Base-by-base conservation (phyloP, 2,797 vertebrate species). In the Crax fasciolata region DNA sequence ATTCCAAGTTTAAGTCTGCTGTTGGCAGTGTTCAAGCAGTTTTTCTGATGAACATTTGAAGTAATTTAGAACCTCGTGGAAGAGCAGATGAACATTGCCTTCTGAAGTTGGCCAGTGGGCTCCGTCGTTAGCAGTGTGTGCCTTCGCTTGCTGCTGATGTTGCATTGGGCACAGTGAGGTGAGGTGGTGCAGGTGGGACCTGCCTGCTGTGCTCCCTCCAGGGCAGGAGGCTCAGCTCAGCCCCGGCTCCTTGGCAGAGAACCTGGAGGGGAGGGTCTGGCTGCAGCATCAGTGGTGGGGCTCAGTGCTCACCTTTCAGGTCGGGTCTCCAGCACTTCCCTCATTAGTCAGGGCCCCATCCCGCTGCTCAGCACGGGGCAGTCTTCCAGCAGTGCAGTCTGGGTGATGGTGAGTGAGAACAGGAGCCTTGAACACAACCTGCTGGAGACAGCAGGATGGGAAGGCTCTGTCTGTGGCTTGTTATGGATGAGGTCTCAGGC, bases 201-300 rank as follows among this genome's bases (percentile, higher is more conserved):
- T 25, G 38, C 46, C 14, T 28, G 23, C 10, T 44, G 44, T 18
- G 44, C 9, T 3, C 4, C 10, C 3, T 44, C 6, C 46, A 39
- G 10, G 41, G 23, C 13, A 30, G 10, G 21, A 0, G 6, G n/a
- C 58, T 6, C 41, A 66, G 7, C 49, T 8, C 82, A 24, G 1
- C 13, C 39, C 1, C 0, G 1, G 44, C n/a, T 84, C 57, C 12
- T 8, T 20, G 8, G 43, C 41, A 66, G 94, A 63, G 57, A 13
- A 12, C 35, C 19, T 70, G 43, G 30, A 46, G 76, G 35, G 3
- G 8, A 43, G 55, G 44, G 5, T 52, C 51, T 62, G 67, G 4
- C 35, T 0, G 2, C 23, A 9, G 41, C 0, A 18, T 30, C 8
- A 0, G 41, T 2, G 39, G 35, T 23, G 19, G 25, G 49, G 23